Base-by-base conservation (phyloP, 2,797 vertebrate species). In the Chromis chromis region DNA sequence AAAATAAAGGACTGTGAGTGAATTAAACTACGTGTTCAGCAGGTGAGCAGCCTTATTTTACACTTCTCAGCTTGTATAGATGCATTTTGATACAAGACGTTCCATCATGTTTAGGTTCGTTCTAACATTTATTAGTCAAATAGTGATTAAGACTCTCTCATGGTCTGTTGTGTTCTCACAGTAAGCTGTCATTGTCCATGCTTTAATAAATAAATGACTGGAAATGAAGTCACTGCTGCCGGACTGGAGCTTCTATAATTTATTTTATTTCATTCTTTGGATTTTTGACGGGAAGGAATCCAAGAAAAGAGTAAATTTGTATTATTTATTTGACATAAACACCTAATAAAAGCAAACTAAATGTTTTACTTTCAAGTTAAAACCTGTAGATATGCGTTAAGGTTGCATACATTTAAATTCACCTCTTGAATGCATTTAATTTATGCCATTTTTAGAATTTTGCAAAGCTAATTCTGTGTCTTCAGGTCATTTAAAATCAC, bases 131-230 rank as follows among this genome's bases (percentile, higher is more conserved):
- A 63, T 64, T 49, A 46, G 57, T 80, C 39, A 65, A 55, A 58
- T 56, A 58, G 49, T 78, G 65, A 76, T 62, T 69, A 49, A 77
- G 54, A 57, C 33, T 57, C 40, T 53, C 27, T 24, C 52, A 55
- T 56, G 46, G 44, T 61, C 50, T 73, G 54, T 78, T 68, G 82
- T 90, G 80, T 82, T 81, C 36, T 76, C 68, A 76, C 40, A 57
- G 42, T 82, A 60, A 76, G 74, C 9, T 96, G 95, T 97, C 95
- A 94, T 33, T 86, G 79, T 87, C 39, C 52, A 62, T 78, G 71
- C 57, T 89, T 90, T 89, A 81, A 86, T 85, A 78, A 92, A 91
- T 72, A 77, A 70, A 86, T 60, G 0, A 66, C 39, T 19, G 17
- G 5, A 21, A 66, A 75, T 42, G 3, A 48, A 8, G 2, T 52